Conservation (phyloP, 2,113 vertebrate species). For the Zeus faber region DNA sequence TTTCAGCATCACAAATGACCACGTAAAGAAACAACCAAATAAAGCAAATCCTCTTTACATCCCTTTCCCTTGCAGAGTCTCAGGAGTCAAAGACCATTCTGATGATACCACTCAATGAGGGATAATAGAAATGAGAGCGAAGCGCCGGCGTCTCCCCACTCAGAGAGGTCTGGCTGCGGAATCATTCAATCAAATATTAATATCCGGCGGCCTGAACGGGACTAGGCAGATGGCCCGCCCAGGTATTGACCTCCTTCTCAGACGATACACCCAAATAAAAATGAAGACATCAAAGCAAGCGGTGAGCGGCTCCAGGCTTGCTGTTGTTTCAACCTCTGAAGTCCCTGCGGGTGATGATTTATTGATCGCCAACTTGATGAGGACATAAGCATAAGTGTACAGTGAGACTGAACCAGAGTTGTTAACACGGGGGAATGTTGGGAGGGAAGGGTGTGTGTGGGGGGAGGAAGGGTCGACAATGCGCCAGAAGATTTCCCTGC, state of each 20-base stretch:
- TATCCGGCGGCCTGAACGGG: background rate
- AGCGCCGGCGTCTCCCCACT: no score
- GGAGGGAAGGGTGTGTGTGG: background rate
- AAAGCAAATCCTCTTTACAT: no score
- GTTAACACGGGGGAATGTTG: constrained; percentile 13
- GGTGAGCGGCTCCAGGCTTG: constrained; percentile 2
- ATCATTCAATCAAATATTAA: no score
- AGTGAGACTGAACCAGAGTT: constrained; percentile 23
- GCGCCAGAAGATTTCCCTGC: background rate
- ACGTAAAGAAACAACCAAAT: no score
- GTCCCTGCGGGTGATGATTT: constrained; percentile 43
- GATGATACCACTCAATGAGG: no score
- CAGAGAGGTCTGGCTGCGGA: no score
- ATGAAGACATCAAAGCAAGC: constrained; percentile 19
- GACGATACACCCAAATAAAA: background rate
- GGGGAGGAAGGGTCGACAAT: background rate
- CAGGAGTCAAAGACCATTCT: no score
- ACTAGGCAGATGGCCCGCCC: background rate
- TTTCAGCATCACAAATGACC: no score
- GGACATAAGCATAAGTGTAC: constrained; percentile 40
- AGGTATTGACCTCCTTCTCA: background rate
- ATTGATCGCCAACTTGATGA: constrained; percentile 50
- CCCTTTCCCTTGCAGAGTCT: no score
- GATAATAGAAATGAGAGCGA: no score
- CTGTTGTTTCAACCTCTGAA: constrained; percentile 24